Evolutionary conservation across 1,140 invertebrate species (phyloP), one percentile per base, ranked within the genome.

Genomic region (Ceratosolen solmsi): DNA sequence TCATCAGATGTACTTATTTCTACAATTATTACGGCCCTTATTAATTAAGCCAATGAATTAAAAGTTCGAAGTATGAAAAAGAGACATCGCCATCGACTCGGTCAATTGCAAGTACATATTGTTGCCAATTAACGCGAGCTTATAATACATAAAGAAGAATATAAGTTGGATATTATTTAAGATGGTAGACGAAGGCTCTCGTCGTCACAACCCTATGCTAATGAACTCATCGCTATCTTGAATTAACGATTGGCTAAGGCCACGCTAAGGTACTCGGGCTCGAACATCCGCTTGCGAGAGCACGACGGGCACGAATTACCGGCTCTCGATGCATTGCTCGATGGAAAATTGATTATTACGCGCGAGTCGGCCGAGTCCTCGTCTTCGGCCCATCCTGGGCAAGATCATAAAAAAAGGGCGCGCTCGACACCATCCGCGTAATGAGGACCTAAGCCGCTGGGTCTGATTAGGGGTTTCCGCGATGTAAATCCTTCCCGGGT

Each of bases 391-490:
- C n/a, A n/a, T n/a, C n/a, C n/a, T n/a, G n/a, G n/a, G n/a, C n/a
- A n/a, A n/a, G n/a, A n/a, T n/a, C n/a, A n/a, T n/a, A n/a, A n/a
- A n/a, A 20, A 4, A 33, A 36, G 15, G 15, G 60, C 30, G 30
- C 17, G 1, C 3, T 22, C 60, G 27, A 20, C 8, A 60, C 58
- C 58, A 30, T 7, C 27, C 11, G 58, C 5, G 58, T 60, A 30
- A 60, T 60, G 60, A 65, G 60, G 82, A 84, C 82, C 79, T 84
- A 82, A 82, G 84, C 79, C 84, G 80, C 68, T 80, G 82, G n/a
- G n/a, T 71, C 84, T 85, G 84, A 86, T 86, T 83, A 80, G 81
- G 58, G 84, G 83, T 84, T 86, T 15, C 60, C 73, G 83, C 25
- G 60, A 25, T 56, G 49, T 63, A 65, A 82, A 82, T 78, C 36